Percentiles rank a stretch among this genome's conserved stretches.
Evolutionary conservation across 2,888 invertebrate genomes (phyloP).

Genomic region (Brachyopa scutellaris): DNA sequence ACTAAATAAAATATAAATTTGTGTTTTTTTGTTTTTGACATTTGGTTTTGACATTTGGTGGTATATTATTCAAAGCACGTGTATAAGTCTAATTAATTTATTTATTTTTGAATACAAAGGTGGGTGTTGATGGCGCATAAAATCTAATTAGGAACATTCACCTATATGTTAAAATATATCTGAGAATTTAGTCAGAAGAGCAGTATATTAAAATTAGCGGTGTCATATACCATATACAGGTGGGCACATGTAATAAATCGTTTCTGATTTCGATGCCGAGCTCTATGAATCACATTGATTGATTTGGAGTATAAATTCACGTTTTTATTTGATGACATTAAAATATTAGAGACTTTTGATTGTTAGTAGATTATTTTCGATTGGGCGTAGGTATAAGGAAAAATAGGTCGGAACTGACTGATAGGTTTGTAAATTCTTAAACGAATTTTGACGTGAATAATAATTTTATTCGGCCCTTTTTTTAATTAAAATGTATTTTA

Average conservation of each 20-base stretch:
- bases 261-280: conserved; percentile 3
- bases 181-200: neutral
- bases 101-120: conserved; percentile 19
- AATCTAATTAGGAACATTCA: conserved; percentile 32
- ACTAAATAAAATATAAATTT: conserved; percentile 3
- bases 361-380: too few relatives aligned
- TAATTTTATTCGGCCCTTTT: too few relatives aligned
- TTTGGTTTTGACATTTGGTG: neutral
- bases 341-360: neutral
- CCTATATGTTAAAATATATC: neutral
- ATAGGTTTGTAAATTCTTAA: too few relatives aligned
- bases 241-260: conserved; percentile 28
- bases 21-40: too few relatives aligned
- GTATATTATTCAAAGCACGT: conserved; percentile 49
- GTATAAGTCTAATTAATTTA: conserved; percentile 44
- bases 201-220: conserved; percentile 32
- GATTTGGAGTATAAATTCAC: conserved; percentile 19
- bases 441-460: too few relatives aligned
- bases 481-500: too few relatives aligned
- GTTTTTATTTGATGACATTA: neutral
- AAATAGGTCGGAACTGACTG: too few relatives aligned
- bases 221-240: conserved; percentile 1
- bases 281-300: conserved; percentile 41
- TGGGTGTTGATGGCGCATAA: conserved; percentile 47
- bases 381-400: too few relatives aligned